Conservation (phyloP, 2,888 invertebrate species). For the Odontothrips loti region DNA sequence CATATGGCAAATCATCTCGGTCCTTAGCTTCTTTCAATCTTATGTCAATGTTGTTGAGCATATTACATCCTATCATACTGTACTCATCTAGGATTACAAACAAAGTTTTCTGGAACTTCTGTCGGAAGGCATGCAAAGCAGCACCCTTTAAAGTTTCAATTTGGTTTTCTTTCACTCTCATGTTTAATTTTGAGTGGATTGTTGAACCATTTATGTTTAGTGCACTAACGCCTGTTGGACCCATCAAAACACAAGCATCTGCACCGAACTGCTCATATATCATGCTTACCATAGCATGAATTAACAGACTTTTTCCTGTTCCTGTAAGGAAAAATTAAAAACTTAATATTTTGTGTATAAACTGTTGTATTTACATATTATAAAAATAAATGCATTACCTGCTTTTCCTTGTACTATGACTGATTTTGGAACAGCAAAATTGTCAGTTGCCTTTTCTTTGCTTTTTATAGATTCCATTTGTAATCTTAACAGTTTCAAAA, state of each 20-base stretch:
- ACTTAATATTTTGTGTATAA: background rate
- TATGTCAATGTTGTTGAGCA: background rate
- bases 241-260: background rate
- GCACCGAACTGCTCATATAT: background rate
- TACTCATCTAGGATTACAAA: background rate
- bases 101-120: background rate
- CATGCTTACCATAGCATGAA: background rate
- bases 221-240: background rate
- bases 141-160: background rate
- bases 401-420: background rate
- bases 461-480: background rate
- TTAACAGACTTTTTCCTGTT: background rate
- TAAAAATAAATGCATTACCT: background rate
- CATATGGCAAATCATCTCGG: background rate
- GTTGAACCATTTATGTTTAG: background rate
- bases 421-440: background rate
- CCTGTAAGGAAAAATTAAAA: background rate
- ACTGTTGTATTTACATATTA: background rate
- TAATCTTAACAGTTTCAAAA: background rate
- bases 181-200: background rate
- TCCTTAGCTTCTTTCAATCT: background rate
- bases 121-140: background rate
- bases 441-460: background rate
- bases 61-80: background rate
- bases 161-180: background rate